These are phyloP conservation scores for Oncorhynchus tshawytscha DNA, from an alignment of 2,113 vertebrate species.

Conservation along the genomic window DNA sequence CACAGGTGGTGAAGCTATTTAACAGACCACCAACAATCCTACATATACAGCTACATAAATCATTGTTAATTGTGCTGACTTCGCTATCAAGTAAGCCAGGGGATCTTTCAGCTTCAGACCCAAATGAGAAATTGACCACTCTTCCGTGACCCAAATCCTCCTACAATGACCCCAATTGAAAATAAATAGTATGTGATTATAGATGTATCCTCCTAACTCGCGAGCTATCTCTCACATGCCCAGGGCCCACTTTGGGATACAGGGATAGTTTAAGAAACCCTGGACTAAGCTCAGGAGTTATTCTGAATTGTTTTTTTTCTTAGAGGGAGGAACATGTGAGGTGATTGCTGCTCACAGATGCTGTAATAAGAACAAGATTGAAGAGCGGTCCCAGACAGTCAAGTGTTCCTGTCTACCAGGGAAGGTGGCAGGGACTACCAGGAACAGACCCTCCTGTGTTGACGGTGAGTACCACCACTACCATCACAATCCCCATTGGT, in stretches of 20 bases:
- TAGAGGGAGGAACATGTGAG: constrained; percentile 81
- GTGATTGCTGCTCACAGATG: constrained; percentile 81
- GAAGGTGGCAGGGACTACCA: constrained; percentile 82
- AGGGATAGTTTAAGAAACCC: too few species aligned
- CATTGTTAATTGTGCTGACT: neutral
- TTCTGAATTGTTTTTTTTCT: constrained; percentile 27
- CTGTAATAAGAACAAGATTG: constrained; percentile 82
- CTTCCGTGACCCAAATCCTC: too few species aligned
- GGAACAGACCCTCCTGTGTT: constrained; percentile 80
- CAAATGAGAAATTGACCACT: constrained; percentile 16
- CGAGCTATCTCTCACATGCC: too few species aligned
- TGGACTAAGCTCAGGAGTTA: constrained; percentile 10
- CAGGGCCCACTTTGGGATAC: too few species aligned
- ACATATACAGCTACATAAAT: neutral
- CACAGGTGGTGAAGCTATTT: neutral
- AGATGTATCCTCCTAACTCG: too few species aligned
- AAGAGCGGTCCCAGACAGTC: constrained; percentile 82
- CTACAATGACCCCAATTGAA: too few species aligned
- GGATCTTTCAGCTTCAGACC: neutral
- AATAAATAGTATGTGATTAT: too few species aligned
- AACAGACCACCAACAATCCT: neutral
- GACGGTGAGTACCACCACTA: constrained; percentile 68
- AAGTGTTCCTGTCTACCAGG: constrained; percentile 83
- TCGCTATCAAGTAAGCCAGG: too few species aligned
- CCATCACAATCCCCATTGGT: neutral